Evolutionary conservation across 1,140 invertebrate species (phyloP).

Genomic region (Homarus americanus): DNA sequence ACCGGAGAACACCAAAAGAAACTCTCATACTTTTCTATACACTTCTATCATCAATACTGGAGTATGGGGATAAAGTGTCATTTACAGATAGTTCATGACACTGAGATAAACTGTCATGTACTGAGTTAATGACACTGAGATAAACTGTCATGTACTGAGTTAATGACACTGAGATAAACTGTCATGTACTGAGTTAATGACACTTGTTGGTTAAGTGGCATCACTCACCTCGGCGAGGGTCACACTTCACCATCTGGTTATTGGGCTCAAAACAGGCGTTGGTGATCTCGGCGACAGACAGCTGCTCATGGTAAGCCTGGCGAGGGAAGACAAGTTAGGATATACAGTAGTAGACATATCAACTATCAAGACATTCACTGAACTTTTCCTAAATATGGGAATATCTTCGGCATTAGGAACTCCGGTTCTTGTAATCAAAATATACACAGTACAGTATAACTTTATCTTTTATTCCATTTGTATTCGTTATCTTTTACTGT

Average conservation of each 20-base stretch:
- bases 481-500: too few species aligned
- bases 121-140: not conserved
- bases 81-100: too few species aligned
- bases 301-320: conserved; percentile 88
- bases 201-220: too few species aligned
- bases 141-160: not conserved
- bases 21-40: too few species aligned
- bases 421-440: not conserved
- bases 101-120: not conserved
- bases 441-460: not conserved
- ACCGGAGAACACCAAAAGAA: too few species aligned
- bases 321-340: too few species aligned
- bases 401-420: too few species aligned
- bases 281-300: conserved; percentile 79
- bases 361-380: too few species aligned
- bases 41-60: too few species aligned
- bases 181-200: not conserved
- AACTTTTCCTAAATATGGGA: too few species aligned
- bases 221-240: conserved; percentile 86
- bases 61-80: too few species aligned
- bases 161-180: not conserved
- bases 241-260: conserved; percentile 76
- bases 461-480: not conserved
- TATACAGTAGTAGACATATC: too few species aligned
- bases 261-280: conserved; percentile 68